Conservation (phyloP, 2,888 invertebrate species). For the Cerastis rubricosa region DNA sequence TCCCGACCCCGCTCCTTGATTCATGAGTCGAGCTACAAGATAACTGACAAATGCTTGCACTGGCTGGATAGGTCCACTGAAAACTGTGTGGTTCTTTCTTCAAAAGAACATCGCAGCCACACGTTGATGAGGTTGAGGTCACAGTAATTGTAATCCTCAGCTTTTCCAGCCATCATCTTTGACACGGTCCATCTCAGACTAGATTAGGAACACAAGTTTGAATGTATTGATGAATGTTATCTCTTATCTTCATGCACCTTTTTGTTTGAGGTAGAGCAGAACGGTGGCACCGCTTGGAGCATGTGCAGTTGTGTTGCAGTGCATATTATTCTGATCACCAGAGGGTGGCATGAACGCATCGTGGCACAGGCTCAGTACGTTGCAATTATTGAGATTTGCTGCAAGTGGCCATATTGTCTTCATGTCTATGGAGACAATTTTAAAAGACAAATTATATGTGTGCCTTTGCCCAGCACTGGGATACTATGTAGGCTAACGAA, state of each 20-base stretch:
- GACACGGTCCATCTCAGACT: background rate
- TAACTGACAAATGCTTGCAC: too few relatives aligned
- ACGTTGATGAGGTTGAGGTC: too few relatives aligned
- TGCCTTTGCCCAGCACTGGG: background rate
- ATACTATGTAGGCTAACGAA: background rate
- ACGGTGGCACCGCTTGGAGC: slow-evolving; percentile 30
- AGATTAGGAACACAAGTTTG: background rate
- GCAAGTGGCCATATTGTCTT: background rate
- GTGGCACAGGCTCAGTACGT: background rate
- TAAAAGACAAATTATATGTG: background rate
- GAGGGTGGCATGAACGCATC: slow-evolving; percentile 37
- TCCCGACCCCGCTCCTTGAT: too few relatives aligned
- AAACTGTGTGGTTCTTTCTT: too few relatives aligned
- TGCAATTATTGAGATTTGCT: slow-evolving; percentile 12
- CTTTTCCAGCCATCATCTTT: background rate
- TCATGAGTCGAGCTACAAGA: too few relatives aligned
- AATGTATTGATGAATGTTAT: slow-evolving; percentile 19
- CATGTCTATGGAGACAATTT: background rate
- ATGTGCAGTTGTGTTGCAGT: slow-evolving; percentile 6
- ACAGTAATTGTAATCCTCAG: background rate
- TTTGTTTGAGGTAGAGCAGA: slow-evolving; percentile 53
- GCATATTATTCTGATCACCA: slow-evolving; percentile 33
- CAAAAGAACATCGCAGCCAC: too few relatives aligned
- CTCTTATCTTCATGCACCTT: slow-evolving; percentile 50
- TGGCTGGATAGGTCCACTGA: too few relatives aligned